A percentile compares a stretch with the other conserved stretches of the same genome.
These are phyloP conservation scores for Ceramica pisi DNA, from an alignment of 2,888 invertebrate species.

Conservation along the genomic window DNA sequence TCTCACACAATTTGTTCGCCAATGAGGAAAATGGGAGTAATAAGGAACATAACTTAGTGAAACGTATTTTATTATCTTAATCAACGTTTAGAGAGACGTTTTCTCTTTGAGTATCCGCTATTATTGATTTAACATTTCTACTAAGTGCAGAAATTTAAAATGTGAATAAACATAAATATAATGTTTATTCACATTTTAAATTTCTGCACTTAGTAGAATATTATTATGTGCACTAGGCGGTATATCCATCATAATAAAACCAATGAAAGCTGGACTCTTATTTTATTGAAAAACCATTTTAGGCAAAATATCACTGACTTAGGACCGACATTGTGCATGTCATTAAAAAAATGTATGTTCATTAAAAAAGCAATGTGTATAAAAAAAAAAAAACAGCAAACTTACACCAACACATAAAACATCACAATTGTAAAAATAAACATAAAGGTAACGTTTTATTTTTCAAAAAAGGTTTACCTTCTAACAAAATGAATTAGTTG, in stretches of 20 bases:
- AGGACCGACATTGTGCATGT: not conserved
- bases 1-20: slow-evolving; percentile 41
- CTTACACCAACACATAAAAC: not conserved
- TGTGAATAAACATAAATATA: not conserved
- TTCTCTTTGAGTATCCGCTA: not conserved
- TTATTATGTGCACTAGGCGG: not conserved
- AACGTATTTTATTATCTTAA: slow-evolving; percentile 7
- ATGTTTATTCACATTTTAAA: not conserved
- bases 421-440: slow-evolving; percentile 21
- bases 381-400: not conserved
- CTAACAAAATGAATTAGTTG: slow-evolving; percentile 81
- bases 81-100: slow-evolving; percentile 30
- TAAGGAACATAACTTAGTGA: slow-evolving; percentile 13
- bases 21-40: slow-evolving; percentile 7
- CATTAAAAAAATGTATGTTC: not conserved
- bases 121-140: not conserved
- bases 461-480: slow-evolving; percentile 71
- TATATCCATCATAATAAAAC: not conserved
- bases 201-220: not conserved
- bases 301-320: not conserved
- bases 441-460: slow-evolving; percentile 70
- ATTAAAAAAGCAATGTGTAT: too few species aligned
- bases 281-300: not conserved
- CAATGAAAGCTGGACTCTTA: not conserved
- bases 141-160: not conserved